Conservation (phyloP, 2,113 vertebrate species). For the Syngnathoides biaculeatus region DNA sequence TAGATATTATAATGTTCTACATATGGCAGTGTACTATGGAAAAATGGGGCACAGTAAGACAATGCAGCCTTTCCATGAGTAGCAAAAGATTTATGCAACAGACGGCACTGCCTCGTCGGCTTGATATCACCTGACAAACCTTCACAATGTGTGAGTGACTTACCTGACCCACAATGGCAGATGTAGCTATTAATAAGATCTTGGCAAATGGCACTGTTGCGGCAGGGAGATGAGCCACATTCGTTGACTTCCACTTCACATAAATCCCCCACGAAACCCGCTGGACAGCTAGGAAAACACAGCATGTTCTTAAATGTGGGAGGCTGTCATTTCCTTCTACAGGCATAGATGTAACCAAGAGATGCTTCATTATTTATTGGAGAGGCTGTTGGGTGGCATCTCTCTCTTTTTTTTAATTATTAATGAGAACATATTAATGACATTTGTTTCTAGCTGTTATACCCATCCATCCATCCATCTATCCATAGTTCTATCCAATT, state of each 20-base stretch:
- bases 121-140: conserved; percentile 41
- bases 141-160: conserved; percentile 53
- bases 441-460: background rate
- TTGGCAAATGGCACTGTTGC: conserved; percentile 76
- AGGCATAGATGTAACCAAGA: conserved; percentile 17
- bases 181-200: conserved; percentile 78
- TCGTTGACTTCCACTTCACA: conserved; percentile 83
- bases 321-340: conserved; percentile 31
- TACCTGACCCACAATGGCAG: conserved; percentile 81
- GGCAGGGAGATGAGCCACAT: conserved; percentile 80
- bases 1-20: conserved; percentile 31
- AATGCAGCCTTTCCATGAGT: conserved; percentile 15
- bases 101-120: conserved; percentile 7
- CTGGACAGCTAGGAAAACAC: conserved; percentile 67
- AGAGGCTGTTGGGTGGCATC: conserved; percentile 8
- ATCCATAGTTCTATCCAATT: no score
- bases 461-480: no score
- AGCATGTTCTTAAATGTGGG: conserved; percentile 29
- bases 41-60: conserved; percentile 11
- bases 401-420: conserved; percentile 3
- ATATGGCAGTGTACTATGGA: conserved; percentile 18
- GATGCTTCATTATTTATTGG: conserved; percentile 24
- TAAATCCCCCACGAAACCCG: conserved; percentile 72
- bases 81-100: conserved; percentile 20
- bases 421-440: background rate